Evolutionary conservation across 2,888 invertebrate genomes (phyloP), one percentile per base, ranked within the genome.

Genomic region (Cordilura impudica): DNA sequence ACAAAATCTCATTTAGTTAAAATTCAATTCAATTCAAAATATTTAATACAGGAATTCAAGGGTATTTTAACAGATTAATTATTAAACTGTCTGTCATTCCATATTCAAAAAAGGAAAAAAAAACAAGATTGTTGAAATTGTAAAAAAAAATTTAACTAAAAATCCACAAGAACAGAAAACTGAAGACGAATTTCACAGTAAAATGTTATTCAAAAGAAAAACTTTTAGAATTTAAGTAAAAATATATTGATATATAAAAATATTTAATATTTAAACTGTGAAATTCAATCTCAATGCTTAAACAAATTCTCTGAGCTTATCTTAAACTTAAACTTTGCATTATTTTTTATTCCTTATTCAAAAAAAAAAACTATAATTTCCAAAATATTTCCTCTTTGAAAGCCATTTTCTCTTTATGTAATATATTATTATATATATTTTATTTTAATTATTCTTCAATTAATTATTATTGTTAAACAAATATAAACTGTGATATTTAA

Each of bases 401-500:
- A 65, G 51, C 54, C 63, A 63, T 67, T 72, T 72, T 39, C 2
- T 16, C 45, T 39, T 53, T 61, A 14, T 39, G 10, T 47, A 19
- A 19, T 47, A 18, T 72, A 51, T 69, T 35, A 49, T 58, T 58
- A 53, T 53, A 39, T 67, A n/a, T 31, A 21, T 60, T 51, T 60
- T 47, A n/a, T 54, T 54, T 58, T 19, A 56, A 70, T 72, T 61
- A 65, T 61, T 69, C 73, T 83, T 78, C 74, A 78, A 81, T 45
- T 12, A 78, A 79, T 75, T 78, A 81, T 81, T 81, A 76, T 82
- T 45, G 43, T 72, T 47, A 72, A 81, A 76, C 51, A 81, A 67
- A 77, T 77, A 78, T 83, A 86, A 83, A 84, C 88, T 88, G 88
- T 88, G 88, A 88, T 88, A 88, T 86, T 86, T 87, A 89, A 87